phyloP scores from a whole-genome alignment of 2,888 invertebrate species.

The Dichetophora obliterata region DNA sequence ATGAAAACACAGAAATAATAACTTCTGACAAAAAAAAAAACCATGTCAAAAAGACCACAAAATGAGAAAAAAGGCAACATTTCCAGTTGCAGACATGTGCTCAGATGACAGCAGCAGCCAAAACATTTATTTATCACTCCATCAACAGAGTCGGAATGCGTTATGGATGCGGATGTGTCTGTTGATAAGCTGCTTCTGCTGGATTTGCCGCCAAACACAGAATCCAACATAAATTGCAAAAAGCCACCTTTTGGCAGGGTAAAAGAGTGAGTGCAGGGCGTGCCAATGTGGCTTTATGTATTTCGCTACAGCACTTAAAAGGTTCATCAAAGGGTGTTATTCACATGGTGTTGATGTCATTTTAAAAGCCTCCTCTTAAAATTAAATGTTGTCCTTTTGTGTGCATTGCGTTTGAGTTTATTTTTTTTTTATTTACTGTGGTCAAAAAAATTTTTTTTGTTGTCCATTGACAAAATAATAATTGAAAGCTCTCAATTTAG shows the following conservation, averaged over 20 bases:
- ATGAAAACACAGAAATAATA: slow-evolving; percentile 7
- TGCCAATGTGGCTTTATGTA: no score
- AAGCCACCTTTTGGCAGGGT: background rate
- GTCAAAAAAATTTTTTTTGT: slow-evolving; percentile 45
- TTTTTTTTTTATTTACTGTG: background rate
- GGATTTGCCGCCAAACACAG: slow-evolving; percentile 24
- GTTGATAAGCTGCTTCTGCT: slow-evolving; percentile 20
- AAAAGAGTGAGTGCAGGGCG: no score
- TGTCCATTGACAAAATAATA: slow-evolving; percentile 66
- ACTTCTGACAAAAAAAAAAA: background rate
- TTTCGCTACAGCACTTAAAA: background rate
- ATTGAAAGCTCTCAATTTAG: slow-evolving; percentile 63
- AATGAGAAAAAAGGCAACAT: slow-evolving; percentile 29
- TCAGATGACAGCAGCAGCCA: slow-evolving; percentile 58
- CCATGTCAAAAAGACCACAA: slow-evolving; percentile 50
- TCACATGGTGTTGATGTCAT: slow-evolving; percentile 40
- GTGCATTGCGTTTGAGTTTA: background rate
- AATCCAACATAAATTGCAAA: slow-evolving; percentile 25
- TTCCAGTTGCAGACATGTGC: slow-evolving; percentile 51
- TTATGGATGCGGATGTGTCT: slow-evolving; percentile 20
- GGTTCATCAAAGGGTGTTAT: slow-evolving; percentile 3
- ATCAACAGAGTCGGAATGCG: slow-evolving; percentile 4
- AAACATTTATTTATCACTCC: slow-evolving; percentile 58
- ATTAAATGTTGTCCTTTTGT: background rate
- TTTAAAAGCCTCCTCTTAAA: slow-evolving; percentile 9